Percentiles rank a stretch among this genome's conserved stretches.
Evolutionary conservation across 2,113 vertebrate species (phyloP).

Genomic region (Porphyrio hochstetteri): DNA sequence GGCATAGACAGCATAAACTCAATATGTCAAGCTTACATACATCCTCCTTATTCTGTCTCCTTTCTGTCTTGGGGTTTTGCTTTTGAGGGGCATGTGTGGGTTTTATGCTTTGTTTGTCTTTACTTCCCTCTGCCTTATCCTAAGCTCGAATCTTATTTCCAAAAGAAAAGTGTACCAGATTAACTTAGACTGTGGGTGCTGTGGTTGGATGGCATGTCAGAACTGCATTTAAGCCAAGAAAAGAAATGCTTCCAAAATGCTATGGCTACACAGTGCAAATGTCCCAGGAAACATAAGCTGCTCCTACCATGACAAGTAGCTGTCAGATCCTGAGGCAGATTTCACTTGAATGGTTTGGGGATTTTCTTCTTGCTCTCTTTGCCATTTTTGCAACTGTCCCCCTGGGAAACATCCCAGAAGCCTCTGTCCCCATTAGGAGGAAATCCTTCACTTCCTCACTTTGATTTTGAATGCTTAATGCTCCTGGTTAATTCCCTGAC

Average conservation of each 20-base stretch:
- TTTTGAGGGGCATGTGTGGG: neutral
- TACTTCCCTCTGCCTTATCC: neutral
- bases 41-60: neutral
- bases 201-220: neutral
- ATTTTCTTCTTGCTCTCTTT: conserved; percentile 6
- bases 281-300: neutral
- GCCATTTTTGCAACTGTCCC: neutral
- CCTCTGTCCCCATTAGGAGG: conserved; percentile 29
- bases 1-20: neutral
- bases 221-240: neutral
- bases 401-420: conserved; percentile 35
- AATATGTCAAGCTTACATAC: accelerated
- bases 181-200: neutral
- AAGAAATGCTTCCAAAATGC: neutral
- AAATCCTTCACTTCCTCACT: conserved; percentile 53
- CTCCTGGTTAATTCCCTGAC: conserved; percentile 31
- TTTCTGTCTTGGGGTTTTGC: neutral
- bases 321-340: neutral
- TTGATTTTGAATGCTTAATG: conserved; percentile 39
- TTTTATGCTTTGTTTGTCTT: neutral
- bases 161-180: neutral
- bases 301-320: neutral
- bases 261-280: neutral
- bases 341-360: neutral
- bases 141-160: neutral